Percentiles rank a stretch among this genome's conserved stretches.
Evolutionary conservation across 1,140 invertebrate genomes (phyloP).

Genomic region (Drosophila lowei): DNA sequence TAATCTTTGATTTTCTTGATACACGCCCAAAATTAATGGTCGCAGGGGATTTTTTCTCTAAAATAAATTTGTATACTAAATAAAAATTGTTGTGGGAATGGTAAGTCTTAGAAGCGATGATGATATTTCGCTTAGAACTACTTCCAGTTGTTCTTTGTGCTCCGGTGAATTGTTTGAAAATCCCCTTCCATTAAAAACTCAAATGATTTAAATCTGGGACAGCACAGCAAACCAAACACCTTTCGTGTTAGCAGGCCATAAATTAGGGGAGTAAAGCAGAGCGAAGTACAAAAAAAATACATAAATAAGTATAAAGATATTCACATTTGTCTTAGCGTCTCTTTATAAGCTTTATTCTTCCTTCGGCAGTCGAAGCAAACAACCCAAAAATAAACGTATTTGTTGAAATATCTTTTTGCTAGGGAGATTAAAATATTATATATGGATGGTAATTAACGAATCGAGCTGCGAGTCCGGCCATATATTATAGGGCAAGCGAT

Average conservation of each 20-base stretch:
- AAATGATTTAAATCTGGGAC: constrained; percentile 39
- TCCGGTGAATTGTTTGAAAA: not conserved
- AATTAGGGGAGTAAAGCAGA: constrained; percentile 22
- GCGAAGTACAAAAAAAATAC: constrained; percentile 4
- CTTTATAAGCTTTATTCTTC: constrained; percentile 17
- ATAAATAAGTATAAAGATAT: constrained; percentile 22
- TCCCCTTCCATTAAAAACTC: constrained; percentile 37
- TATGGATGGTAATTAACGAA: constrained; percentile 35
- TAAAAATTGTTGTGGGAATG: too few species aligned
- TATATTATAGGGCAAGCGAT: constrained; percentile 30
- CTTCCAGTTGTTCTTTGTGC: constrained; percentile 6
- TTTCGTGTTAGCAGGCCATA: constrained; percentile 42
- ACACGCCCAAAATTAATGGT: constrained; percentile 1
- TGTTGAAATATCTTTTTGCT: constrained; percentile 1
- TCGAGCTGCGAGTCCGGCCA: not conserved
- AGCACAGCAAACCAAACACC: constrained; percentile 27
- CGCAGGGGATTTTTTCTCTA: constrained; percentile 11
- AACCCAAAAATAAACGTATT: constrained; percentile 8
- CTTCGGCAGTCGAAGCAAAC: not conserved
- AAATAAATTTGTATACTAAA: not conserved
- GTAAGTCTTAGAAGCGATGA: too few species aligned
- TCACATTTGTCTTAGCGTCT: constrained; percentile 30
- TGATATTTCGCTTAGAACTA: constrained; percentile 7
- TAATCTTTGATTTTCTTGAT: constrained; percentile 9
- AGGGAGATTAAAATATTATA: constrained; percentile 9